Evolutionary conservation across 2,113 vertebrate genomes (phyloP).

Genomic region (Passer domesticus): DNA sequence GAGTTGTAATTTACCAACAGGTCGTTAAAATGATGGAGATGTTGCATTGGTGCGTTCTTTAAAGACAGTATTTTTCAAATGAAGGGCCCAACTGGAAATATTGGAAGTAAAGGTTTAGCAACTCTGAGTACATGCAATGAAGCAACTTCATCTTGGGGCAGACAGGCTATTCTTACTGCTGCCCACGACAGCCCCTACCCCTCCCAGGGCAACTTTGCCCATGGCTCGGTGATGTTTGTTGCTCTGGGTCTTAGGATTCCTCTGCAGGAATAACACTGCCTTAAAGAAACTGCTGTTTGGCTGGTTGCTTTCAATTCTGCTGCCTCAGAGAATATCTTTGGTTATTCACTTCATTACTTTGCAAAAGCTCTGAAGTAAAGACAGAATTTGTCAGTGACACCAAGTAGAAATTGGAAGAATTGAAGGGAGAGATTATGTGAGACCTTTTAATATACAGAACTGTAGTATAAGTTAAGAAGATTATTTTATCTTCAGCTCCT

Average conservation of each 20-base stretch:
- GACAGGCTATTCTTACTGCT: background rate
- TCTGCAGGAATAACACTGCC: background rate
- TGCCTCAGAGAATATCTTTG: background rate
- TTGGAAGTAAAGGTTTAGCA: background rate
- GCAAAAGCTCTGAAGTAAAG: background rate
- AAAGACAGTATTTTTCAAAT: background rate
- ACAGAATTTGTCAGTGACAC: slow-evolving; percentile 1
- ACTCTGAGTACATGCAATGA: background rate
- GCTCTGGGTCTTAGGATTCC: background rate
- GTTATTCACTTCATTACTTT: background rate
- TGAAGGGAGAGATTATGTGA: background rate
- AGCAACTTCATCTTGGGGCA: background rate
- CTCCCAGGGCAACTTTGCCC: background rate
- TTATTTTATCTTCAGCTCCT: slow-evolving; percentile 44
- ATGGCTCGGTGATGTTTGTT: background rate
- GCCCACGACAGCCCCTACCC: background rate
- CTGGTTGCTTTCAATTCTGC: background rate
- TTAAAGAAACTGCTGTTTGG: background rate
- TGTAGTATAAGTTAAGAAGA: slow-evolving; percentile 26
- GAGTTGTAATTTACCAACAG: background rate
- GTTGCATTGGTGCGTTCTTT: background rate
- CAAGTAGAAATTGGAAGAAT: slow-evolving; percentile 1
- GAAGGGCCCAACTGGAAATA: background rate
- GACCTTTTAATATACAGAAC: slow-evolving; percentile 19
- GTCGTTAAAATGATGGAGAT: background rate